Base-by-base conservation (phyloP, 2,113 vertebrate genomes). In the Stigmatopora argus region DNA sequence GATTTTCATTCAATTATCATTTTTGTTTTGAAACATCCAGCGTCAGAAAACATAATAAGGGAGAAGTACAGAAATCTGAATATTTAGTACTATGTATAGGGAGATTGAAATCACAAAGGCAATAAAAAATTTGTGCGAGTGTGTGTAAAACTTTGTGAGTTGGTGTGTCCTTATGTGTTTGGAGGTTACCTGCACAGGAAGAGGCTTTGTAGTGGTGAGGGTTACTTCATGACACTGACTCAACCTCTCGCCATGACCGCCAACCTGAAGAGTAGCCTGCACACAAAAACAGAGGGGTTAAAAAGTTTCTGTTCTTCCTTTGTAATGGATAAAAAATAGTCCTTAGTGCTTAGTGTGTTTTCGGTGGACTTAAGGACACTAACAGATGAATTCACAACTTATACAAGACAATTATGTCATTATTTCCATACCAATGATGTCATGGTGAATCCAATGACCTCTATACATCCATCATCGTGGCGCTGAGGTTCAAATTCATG, bases 371-470 rank as follows among this genome's bases (percentile, higher is more conserved):
- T 13, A 56, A 26, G 6, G 12, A 56, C 0, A 23, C 26, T 23
- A 6, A 15, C 7, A 41, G 38, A 31, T 31, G 1, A n/a, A 15
- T 31, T 17, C 1, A 8, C 5, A 14, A 26, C 13, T 14, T 55
- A 21, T n/a, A 45, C 7, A 23, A 45, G 12, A 60, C 11, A 44
- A 19, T 60, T 10, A 41, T 18, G 12, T 2, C 6, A 14, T 44
- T 45, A 45, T 21, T 45, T 45, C 86, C 85, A 82, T 82, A 98
- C 96, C 94, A 99, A 86, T 0, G 97, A 98, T 0, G 96, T 95
- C 97, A 98, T 94, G 75, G 96, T 99, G 88, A 99, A 99, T 78
- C 95, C 95, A 0, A 99, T 99, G 51, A 99, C 97, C 82, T 99
- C 97, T 64, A 99, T 97, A 90, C 92, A 98, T 77, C 97, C 97